phyloP scores from a whole-genome alignment of 2,113 vertebrate genomes.

The Xiphias gladius region DNA sequence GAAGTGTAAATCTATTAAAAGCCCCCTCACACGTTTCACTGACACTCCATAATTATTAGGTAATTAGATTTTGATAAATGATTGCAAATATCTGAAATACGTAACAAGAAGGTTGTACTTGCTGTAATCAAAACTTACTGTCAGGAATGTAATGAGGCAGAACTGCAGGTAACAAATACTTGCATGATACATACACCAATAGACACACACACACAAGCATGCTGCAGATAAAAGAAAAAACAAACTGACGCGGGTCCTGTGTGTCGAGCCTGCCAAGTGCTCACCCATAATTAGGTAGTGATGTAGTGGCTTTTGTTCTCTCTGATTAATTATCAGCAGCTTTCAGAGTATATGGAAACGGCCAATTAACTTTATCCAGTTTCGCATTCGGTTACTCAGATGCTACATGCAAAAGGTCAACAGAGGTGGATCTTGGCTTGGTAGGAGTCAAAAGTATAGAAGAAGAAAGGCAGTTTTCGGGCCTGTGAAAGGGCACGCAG shows the following conservation, averaged over 20 bases:
- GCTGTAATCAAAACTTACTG: constrained; percentile 54
- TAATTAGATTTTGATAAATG: constrained; percentile 53
- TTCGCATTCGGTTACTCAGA: constrained; percentile 68
- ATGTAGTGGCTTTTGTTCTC: constrained; percentile 77
- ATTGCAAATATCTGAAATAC: constrained; percentile 45
- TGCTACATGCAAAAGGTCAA: constrained; percentile 71
- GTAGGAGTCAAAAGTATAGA: constrained; percentile 49
- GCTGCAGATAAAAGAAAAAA: constrained; percentile 42
- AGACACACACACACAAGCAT: constrained; percentile 15
- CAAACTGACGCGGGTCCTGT: constrained; percentile 39
- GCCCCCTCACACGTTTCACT: background rate
- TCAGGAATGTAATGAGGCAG: constrained; percentile 59
- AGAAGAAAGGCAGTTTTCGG: constrained; percentile 43
- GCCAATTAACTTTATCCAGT: constrained; percentile 74
- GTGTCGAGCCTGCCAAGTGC: constrained; percentile 75
- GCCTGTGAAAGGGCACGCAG: constrained; percentile 46
- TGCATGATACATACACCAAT: constrained; percentile 27
- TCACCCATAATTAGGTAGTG: constrained; percentile 76
- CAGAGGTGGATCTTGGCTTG: constrained; percentile 36
- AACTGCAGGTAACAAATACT: constrained; percentile 43
- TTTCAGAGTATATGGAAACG: constrained; percentile 64
- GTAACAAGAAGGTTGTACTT: constrained; percentile 38
- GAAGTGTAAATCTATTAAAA: constrained; percentile 1
- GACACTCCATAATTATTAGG: constrained; percentile 21
- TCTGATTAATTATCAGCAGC: constrained; percentile 77